These are phyloP conservation scores for Anseranas semipalmata DNA, from an alignment of 2,113 vertebrate species.

Conservation along the genomic window DNA sequence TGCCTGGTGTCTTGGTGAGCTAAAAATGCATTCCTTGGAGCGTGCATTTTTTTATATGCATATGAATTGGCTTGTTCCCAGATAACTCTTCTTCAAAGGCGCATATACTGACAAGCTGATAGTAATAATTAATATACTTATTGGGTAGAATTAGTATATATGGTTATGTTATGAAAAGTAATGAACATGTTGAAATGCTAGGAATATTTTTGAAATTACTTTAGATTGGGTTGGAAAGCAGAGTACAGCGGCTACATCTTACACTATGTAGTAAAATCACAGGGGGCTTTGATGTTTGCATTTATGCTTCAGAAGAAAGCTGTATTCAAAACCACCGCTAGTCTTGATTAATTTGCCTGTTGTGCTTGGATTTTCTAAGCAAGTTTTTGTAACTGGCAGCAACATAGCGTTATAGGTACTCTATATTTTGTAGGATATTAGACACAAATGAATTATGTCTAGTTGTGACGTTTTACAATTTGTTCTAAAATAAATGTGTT, in stretches of 20 bases:
- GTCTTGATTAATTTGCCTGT: not conserved
- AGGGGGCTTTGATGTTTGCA: not conserved
- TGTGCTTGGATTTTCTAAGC: not conserved
- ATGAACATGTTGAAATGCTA: not conserved
- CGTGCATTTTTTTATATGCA: not conserved
- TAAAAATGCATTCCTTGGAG: not conserved
- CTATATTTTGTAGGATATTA: not conserved
- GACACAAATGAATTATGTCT: not conserved
- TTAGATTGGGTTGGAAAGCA: not conserved
- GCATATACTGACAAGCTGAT: not conserved
- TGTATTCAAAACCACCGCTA: not conserved
- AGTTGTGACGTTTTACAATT: not conserved
- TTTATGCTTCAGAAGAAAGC: not conserved
- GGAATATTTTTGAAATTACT: not conserved
- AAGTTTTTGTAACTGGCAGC: not conserved
- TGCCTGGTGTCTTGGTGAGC: not conserved
- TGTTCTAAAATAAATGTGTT: slow-evolving; percentile 19
- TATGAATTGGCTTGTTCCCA: not conserved
- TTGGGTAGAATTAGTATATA: slow-evolving; percentile 34
- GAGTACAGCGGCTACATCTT: not conserved
- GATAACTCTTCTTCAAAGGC: slow-evolving; percentile 8
- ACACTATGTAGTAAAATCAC: not conserved
- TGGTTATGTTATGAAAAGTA: slow-evolving; percentile 25
- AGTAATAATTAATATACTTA: not conserved
- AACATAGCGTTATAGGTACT: not conserved